phyloP scores from a whole-genome alignment of 1,140 invertebrate genomes.

The Lithobius niger region DNA sequence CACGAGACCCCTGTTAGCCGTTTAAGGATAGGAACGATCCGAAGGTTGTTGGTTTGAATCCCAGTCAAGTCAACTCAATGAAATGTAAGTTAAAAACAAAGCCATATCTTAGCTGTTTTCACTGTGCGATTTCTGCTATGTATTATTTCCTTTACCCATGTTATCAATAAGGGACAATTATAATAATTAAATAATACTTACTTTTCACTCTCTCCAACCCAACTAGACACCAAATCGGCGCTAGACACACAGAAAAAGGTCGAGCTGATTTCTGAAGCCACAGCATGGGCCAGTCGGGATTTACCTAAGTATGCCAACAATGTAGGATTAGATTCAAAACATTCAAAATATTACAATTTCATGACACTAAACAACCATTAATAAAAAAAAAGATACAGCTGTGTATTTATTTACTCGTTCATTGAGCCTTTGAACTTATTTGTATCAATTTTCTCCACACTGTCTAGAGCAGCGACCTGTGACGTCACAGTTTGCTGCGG shows the following conservation, averaged over 20 bases:
- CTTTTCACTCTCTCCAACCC: constrained; percentile 46
- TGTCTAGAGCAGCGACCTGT: too few species aligned
- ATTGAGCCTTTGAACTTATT: too few species aligned
- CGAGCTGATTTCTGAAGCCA: constrained; percentile 26
- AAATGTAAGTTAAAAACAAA: neutral
- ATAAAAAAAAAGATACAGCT: too few species aligned
- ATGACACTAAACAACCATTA: too few species aligned
- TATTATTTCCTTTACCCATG: neutral
- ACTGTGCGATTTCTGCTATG: neutral
- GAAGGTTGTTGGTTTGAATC: neutral
- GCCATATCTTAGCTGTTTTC: neutral
- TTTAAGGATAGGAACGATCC: neutral
- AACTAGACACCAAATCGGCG: constrained; percentile 39
- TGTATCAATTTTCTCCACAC: too few species aligned
- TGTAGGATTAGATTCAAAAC: too few species aligned
- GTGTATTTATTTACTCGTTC: too few species aligned
- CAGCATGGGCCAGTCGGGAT: neutral
- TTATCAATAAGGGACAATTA: constrained; percentile 4
- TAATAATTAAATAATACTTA: constrained; percentile 22
- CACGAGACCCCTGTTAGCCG: too few species aligned
- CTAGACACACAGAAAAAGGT: constrained; percentile 39
- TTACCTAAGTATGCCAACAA: too few species aligned
- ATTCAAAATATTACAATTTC: too few species aligned
- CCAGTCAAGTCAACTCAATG: neutral
- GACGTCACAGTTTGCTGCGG: too few species aligned